Evolutionary conservation across 2,113 vertebrate species (phyloP).

Genomic region (Rhineura floridana): DNA sequence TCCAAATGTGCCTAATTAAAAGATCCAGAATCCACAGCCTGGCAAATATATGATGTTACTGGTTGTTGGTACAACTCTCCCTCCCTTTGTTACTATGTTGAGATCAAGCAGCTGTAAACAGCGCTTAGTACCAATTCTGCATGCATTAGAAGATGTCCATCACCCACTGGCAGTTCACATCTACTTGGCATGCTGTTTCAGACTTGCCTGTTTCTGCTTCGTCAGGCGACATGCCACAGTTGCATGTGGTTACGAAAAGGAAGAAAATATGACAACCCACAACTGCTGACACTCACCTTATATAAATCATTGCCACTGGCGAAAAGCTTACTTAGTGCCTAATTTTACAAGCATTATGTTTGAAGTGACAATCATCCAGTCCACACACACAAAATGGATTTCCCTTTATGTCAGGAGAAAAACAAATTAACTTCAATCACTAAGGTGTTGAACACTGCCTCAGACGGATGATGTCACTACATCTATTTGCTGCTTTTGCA

Average conservation of each 20-base stretch:
- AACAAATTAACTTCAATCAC: too few species aligned
- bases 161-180: background rate
- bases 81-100: background rate
- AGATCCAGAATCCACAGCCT: background rate
- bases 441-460: background rate
- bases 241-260: background rate
- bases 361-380: background rate
- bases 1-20: background rate
- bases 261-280: too few species aligned
- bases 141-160: background rate
- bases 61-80: background rate
- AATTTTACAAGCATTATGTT: background rate
- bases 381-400: background rate
- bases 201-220: background rate
- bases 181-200: background rate
- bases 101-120: background rate
- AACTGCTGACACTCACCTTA: background rate
- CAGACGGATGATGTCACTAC: background rate
- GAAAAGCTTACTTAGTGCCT: background rate
- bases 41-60: background rate
- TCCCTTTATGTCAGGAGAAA: background rate
- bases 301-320: background rate
- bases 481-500: background rate
- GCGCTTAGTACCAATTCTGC: background rate
- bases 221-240: background rate